Evolutionary conservation across 2,888 invertebrate genomes (phyloP).

Genomic region (Athrips mouffetella): DNA sequence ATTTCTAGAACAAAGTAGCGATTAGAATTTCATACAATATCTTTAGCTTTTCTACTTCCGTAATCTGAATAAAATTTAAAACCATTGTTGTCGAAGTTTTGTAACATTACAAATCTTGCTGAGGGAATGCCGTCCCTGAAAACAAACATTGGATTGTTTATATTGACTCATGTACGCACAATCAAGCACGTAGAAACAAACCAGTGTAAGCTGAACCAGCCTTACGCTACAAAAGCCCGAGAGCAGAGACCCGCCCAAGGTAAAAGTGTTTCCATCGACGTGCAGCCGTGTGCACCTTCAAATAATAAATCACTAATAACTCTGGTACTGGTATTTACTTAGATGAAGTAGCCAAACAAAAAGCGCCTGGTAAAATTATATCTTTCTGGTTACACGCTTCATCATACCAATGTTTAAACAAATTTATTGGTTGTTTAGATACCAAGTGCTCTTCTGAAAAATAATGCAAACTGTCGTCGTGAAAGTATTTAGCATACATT

Average conservation of each 20-base stretch:
- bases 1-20: too few species aligned
- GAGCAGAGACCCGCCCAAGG: too few species aligned
- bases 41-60: slow-evolving; percentile 92
- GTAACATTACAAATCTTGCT: slow-evolving; percentile 92
- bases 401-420: slow-evolving; percentile 93
- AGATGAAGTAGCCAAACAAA: slow-evolving; percentile 92
- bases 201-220: too few species aligned
- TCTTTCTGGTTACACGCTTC: slow-evolving; percentile 83
- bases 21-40: slow-evolving; percentile 80
- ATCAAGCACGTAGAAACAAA: not conserved
- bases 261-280: too few species aligned
- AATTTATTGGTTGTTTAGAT: slow-evolving; percentile 87
- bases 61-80: slow-evolving; percentile 98
- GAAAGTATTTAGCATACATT: too few species aligned
- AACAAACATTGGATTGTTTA: slow-evolving; percentile 25
- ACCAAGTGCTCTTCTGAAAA: not conserved
- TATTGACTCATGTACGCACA: not conserved
- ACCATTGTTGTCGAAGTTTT: slow-evolving; percentile 90
- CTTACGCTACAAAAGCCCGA: too few species aligned
- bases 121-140: slow-evolving; percentile 89
- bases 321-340: slow-evolving; percentile 75
- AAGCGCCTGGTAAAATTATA: slow-evolving; percentile 93
- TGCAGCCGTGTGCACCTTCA: too few species aligned
- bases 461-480: not conserved
- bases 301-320: not conserved